These are phyloP conservation scores for Emmelina monodactyla DNA, from an alignment of 2,888 invertebrate species.

Conservation along the genomic window DNA sequence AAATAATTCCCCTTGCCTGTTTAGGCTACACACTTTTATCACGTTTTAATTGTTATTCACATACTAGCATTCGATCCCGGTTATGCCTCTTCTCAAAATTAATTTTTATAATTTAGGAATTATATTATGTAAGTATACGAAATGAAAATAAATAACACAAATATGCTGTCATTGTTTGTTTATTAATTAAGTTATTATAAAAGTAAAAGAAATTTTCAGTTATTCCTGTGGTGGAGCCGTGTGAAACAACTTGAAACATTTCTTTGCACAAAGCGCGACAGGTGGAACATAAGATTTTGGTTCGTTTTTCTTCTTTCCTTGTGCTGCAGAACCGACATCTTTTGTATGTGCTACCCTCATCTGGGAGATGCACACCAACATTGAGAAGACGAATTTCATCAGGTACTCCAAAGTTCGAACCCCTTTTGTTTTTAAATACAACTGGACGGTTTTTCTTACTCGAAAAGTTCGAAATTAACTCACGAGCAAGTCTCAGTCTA, in stretches of 20 bases:
- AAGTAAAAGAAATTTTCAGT: no score
- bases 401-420: conserved; percentile 21
- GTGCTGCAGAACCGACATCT: conserved; percentile 13
- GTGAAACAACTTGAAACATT: conserved; percentile 14
- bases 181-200: no score
- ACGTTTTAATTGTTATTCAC: no score
- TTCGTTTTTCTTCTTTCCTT: conserved; percentile 9
- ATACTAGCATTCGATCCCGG: no score
- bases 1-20: no score
- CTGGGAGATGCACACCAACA: conserved; percentile 22
- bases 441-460: conserved; percentile 8
- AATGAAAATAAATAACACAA: no score
- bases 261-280: no score
- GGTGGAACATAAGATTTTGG: conserved; percentile 7
- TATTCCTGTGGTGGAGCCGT: neutral
- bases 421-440: conserved; percentile 18
- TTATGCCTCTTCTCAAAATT: no score
- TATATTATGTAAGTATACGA: no score
- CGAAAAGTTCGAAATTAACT: conserved; percentile 12
- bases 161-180: no score
- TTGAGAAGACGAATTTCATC: conserved; percentile 22
- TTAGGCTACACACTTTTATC: no score
- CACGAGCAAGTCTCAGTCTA: conserved; percentile 15
- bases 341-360: conserved; percentile 9
- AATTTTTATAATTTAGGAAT: no score